Evolutionary conservation across 2,113 vertebrate species (phyloP).

Genomic region (Hemicordylus capensis): DNA sequence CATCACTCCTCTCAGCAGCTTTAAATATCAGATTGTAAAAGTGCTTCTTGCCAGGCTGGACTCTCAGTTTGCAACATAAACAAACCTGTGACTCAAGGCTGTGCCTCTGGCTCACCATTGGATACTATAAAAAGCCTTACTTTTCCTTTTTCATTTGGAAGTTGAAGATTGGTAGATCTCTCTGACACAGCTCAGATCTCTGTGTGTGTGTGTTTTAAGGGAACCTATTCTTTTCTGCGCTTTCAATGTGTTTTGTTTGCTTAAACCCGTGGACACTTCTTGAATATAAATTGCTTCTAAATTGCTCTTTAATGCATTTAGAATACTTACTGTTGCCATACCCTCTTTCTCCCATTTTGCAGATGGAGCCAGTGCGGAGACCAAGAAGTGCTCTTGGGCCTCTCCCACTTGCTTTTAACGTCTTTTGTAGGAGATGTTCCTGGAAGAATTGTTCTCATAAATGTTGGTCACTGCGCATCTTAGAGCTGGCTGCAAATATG

Average conservation of each 20-base stretch:
- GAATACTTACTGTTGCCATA: not conserved
- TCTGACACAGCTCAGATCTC: not conserved
- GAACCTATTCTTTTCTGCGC: not conserved
- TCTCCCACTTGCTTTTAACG: not conserved
- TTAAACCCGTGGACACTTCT: not conserved
- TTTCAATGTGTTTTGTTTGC: too few relatives aligned
- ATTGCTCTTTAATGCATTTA: not conserved
- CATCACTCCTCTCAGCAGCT: not conserved
- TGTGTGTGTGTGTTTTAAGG: not conserved
- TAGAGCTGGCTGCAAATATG: not conserved
- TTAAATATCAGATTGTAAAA: not conserved
- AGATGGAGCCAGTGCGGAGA: not conserved
- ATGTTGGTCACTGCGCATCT: constrained; percentile 11
- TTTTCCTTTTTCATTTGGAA: constrained; percentile 8
- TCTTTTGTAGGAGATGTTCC: not conserved
- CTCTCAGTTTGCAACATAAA: not conserved
- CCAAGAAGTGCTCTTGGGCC: not conserved
- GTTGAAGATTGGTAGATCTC: constrained; percentile 3
- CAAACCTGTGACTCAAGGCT: not conserved
- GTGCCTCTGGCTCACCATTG: not conserved
- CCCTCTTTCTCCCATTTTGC: not conserved
- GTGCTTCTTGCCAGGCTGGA: not conserved
- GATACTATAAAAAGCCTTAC: not conserved
- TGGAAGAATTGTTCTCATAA: constrained; percentile 3
- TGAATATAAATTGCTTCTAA: too few relatives aligned